These are phyloP conservation scores for Mycetomoellerius zeteki DNA, from an alignment of 1,140 invertebrate species.

Conservation along the genomic window DNA sequence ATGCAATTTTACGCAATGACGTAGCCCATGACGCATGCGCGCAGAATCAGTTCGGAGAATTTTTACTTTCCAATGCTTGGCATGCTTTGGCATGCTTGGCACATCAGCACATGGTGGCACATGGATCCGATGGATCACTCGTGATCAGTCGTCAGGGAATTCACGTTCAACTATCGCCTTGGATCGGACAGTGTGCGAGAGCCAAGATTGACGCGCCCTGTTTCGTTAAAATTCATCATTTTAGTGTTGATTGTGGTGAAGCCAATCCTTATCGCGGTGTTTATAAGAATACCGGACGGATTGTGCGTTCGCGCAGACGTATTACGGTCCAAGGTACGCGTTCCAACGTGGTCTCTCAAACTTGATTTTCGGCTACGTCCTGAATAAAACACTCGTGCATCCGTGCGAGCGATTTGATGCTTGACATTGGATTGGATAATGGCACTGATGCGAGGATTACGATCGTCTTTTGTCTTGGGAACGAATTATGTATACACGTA, in stretches of 20 bases:
- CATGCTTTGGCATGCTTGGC: too few species aligned
- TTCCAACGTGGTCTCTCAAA: not conserved
- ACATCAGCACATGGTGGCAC: too few species aligned
- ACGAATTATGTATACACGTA: constrained; percentile 53
- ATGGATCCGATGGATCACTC: too few species aligned
- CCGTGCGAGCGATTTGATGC: not conserved
- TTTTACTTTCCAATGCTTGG: too few species aligned
- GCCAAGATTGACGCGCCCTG: not conserved
- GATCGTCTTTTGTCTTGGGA: constrained; percentile 34
- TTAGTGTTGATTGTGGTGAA: not conserved
- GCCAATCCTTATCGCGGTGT: not conserved
- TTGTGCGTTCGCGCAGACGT: not conserved
- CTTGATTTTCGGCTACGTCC: not conserved
- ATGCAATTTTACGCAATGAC: too few species aligned
- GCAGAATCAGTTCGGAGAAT: not conserved
- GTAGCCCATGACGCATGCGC: constrained; percentile 6
- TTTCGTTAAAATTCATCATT: not conserved
- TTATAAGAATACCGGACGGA: not conserved
- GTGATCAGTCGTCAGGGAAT: not conserved
- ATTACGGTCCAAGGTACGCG: not conserved
- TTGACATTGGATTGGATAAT: constrained; percentile 57
- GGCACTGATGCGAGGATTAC: constrained; percentile 76
- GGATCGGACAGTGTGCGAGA: not conserved
- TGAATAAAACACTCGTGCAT: not conserved
- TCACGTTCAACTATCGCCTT: not conserved